phyloP scores from a whole-genome alignment of 2,797 vertebrate species.

The Triplophysa yarkandensis region DNA sequence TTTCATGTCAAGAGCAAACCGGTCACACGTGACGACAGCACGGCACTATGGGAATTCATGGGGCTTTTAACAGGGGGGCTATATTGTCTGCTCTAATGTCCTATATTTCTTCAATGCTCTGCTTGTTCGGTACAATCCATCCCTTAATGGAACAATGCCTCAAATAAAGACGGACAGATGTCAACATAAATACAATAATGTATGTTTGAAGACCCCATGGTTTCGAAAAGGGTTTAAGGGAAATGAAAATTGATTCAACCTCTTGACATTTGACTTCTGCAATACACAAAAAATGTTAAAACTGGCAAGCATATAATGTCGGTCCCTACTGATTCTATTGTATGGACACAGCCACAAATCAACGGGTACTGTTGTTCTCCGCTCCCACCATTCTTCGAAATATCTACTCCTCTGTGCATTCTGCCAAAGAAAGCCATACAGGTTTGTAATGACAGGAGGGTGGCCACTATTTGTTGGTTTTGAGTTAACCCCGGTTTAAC shows the following conservation, averaged over 20 bases:
- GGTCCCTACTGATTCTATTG: no score
- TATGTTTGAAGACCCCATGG: background rate
- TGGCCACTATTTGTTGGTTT: background rate
- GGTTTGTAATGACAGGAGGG: no score
- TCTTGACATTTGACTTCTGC: no score
- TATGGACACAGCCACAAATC: no score
- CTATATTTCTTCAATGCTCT: constrained; percentile 50
- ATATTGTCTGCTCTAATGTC: constrained; percentile 51
- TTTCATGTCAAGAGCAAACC: constrained; percentile 59
- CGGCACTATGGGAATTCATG: constrained; percentile 45
- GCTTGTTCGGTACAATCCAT: constrained; percentile 40
- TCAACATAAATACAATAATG: constrained; percentile 21
- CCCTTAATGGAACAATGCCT: constrained; percentile 38
- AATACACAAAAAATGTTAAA: no score
- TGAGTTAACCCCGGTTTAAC: background rate
- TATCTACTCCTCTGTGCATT: no score
- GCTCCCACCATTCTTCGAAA: no score
- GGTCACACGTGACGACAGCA: constrained; percentile 57
- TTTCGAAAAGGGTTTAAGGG: background rate
- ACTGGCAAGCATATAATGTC: no score
- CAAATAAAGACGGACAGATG: constrained; percentile 45
- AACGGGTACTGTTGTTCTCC: no score
- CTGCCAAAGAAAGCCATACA: no score
- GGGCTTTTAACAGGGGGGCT: constrained; percentile 39
- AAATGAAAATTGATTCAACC: no score